Percentiles rank a stretch among this genome's conserved stretches.
Evolutionary conservation across 2,113 vertebrate genomes (phyloP).

Genomic region (Desmodus rotundus): DNA sequence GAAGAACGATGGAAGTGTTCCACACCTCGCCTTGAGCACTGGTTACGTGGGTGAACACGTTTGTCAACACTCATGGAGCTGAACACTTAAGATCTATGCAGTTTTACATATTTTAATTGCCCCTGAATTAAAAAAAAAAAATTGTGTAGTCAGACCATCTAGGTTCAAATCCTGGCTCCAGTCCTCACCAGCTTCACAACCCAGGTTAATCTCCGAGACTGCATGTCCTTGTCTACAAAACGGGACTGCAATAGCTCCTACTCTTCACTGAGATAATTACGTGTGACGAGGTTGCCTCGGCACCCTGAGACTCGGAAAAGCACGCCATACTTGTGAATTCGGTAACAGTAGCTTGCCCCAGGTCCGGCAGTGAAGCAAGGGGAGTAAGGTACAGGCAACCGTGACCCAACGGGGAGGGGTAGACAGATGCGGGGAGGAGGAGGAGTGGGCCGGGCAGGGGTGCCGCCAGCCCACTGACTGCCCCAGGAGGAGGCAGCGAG

Average conservation of each 20-base stretch:
- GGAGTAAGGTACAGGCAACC: accelerated
- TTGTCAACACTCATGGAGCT: not conserved
- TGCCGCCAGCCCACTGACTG: too few relatives aligned
- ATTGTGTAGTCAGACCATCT: not conserved
- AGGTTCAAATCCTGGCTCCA: not conserved
- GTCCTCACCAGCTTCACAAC: not conserved
- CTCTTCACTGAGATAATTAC: not conserved
- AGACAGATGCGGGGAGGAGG: not conserved
- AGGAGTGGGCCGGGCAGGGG: not conserved
- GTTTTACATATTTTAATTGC: not conserved
- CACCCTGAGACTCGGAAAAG: not conserved
- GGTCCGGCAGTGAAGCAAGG: not conserved
- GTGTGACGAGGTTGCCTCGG: not conserved
- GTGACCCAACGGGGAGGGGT: accelerated
- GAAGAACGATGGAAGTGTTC: accelerated
- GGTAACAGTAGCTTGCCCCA: not conserved
- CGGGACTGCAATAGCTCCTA: not conserved
- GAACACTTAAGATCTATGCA: not conserved
- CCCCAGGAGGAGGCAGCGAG: not conserved
- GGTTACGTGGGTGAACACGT: accelerated
- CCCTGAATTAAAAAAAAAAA: not conserved
- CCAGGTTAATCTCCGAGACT: not conserved
- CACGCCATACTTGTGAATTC: accelerated
- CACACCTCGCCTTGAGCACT: not conserved
- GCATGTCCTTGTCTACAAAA: not conserved